Percentiles rank a stretch among this genome's conserved stretches.
These are phyloP conservation scores for Emydura subglobosa DNA, from an alignment of 2,113 vertebrate species.

Conservation along the genomic window DNA sequence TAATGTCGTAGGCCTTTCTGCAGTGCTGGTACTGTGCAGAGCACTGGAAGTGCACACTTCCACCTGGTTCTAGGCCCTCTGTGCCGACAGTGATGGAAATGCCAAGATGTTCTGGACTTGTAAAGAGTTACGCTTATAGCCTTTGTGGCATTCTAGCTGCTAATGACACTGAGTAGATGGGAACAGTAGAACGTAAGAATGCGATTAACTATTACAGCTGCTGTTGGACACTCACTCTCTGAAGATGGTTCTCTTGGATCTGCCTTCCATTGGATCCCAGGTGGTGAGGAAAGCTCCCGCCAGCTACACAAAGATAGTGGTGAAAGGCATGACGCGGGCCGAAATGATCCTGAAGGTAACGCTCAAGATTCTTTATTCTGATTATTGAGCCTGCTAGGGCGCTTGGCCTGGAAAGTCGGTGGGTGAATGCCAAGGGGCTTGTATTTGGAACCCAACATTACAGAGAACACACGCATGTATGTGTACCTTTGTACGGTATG, in stretches of 20 bases:
- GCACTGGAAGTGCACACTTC: neutral
- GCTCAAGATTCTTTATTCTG: constrained; percentile 25
- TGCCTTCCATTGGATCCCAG: constrained; percentile 97
- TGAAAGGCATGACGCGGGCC: constrained; percentile 98
- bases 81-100: neutral
- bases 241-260: constrained; percentile 96
- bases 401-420: constrained; percentile 58
- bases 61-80: neutral
- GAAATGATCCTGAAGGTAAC: constrained; percentile 99
- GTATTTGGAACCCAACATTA: constrained; percentile 1
- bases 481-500: too few relatives aligned
- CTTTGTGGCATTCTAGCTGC: neutral
- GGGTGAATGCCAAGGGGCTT: constrained; percentile 67
- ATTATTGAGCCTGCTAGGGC: constrained; percentile 53
- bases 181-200: neutral
- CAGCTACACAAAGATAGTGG: constrained; percentile 99
- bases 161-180: neutral
- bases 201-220: constrained; percentile 81
- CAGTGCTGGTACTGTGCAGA: neutral
- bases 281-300: constrained; percentile 97
- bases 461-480: neutral
- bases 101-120: neutral
- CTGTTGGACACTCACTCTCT: constrained; percentile 97
- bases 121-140: neutral
- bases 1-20: neutral